Evolutionary conservation across 1,140 invertebrate genomes (phyloP).

Genomic region (Drosophila navojoa): DNA sequence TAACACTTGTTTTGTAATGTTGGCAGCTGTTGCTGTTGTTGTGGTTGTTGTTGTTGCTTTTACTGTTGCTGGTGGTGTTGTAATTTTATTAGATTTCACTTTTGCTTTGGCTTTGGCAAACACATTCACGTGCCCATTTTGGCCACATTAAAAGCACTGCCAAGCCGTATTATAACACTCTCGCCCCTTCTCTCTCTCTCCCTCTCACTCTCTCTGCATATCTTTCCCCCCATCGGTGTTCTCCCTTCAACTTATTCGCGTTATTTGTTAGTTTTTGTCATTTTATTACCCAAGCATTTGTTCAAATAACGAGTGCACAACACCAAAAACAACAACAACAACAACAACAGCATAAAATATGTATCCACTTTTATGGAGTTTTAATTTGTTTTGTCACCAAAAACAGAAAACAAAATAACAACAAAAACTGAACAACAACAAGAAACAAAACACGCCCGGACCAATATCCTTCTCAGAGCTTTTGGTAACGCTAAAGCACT

Average conservation of each 20-base stretch:
- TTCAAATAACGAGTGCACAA: conserved; percentile 67
- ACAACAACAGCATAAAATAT: conserved; percentile 69
- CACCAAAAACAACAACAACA: conserved; percentile 44
- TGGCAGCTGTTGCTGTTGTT: conserved; percentile 17
- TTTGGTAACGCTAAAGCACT: conserved; percentile 67
- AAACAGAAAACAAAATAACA: conserved; percentile 10
- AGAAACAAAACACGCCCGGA: conserved; percentile 35
- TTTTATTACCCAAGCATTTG: conserved; percentile 78
- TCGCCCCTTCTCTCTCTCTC: background rate
- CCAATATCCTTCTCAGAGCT: conserved; percentile 62
- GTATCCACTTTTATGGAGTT: conserved; percentile 78
- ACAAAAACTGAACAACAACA: conserved; percentile 4
- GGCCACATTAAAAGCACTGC: conserved; percentile 58
- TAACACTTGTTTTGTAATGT: conserved; percentile 74
- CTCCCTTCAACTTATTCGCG: conserved; percentile 10
- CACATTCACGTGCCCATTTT: conserved; percentile 28
- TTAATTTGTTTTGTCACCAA: conserved; percentile 81
- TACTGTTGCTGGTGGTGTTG: conserved; percentile 25
- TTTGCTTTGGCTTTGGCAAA: conserved; percentile 38
- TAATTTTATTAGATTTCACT: conserved; percentile 78
- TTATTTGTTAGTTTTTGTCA: conserved; percentile 54
- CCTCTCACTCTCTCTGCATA: background rate
- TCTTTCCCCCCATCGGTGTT: background rate
- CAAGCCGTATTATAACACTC: conserved; percentile 54
- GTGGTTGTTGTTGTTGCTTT: conserved; percentile 5